Base-by-base conservation (phyloP, 2,113 vertebrate species). In the Galbula dea region DNA sequence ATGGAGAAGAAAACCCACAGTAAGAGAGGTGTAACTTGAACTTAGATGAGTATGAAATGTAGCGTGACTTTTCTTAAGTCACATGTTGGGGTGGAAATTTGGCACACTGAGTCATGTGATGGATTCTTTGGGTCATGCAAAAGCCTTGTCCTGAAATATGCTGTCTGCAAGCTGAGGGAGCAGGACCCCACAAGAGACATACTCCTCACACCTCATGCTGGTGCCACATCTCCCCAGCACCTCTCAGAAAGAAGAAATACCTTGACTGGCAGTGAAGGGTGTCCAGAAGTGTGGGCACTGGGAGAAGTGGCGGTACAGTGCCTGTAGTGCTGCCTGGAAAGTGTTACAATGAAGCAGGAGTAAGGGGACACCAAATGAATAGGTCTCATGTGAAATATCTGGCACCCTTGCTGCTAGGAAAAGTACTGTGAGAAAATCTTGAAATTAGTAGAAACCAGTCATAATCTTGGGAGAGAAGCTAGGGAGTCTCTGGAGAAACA, bases 191-290 rank as follows among this genome's bases (percentile, higher is more conserved):
- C 10, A 36, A n/a, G 34, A 68, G 24, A 52, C 18, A 18, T 2
- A 10, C 2, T 67, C 16, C 36, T 57, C 21, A 16, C 6, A 3
- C 37, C 37, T 15, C 15, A 3, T 0, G 0, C 30, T 48, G n/a
- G 8, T 77, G 46, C 13, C 19, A 9, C 45, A 18, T 27, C 6
- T 48, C 18, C 55, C 48, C n/a, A 45, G 11, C 26, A 26, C n/a
- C n/a, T n/a, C n/a, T n/a, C n/a, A n/a, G n/a, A n/a, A n/a, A n/a
- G n/a, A n/a, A n/a, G n/a, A n/a, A n/a, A n/a, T n/a, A n/a, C n/a
- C n/a, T n/a, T 36, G 37, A 58, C 30, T 18, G 54, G 13, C 1
- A 5, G 34, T 23, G 48, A 78, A n/a, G n/a, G n/a, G n/a, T n/a
- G n/a, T n/a, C n/a, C n/a, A n/a, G n/a, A n/a, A n/a, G n/a, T n/a